These are phyloP conservation scores for Catostylus mosaicus DNA, from an alignment of 30 jellyfish, hydroid and myxozoan genomes.

Conservation along the genomic window DNA sequence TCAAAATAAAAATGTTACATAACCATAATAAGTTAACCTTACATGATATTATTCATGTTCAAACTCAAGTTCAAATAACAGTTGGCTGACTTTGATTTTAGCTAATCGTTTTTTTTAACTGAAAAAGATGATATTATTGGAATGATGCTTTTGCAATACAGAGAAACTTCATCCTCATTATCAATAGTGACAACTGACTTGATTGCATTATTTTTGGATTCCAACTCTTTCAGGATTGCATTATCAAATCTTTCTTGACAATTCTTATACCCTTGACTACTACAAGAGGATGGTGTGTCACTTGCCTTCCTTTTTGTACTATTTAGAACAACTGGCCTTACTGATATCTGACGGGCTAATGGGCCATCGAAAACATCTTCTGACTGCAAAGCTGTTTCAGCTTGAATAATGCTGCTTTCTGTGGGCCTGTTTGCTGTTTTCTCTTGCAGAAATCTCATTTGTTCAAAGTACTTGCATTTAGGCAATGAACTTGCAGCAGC, in stretches of 20 bases:
- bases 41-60: too few relatives aligned
- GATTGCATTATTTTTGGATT: too few relatives aligned
- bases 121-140: too few relatives aligned
- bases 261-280: too few relatives aligned
- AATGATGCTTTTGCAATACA: too few relatives aligned
- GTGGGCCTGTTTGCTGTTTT: slow-evolving; percentile 50
- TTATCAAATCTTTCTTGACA: too few relatives aligned
- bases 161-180: too few relatives aligned
- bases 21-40: too few relatives aligned
- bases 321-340: slow-evolving; percentile 51
- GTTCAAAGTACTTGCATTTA: slow-evolving; percentile 73
- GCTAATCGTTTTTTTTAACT: slow-evolving; percentile 17
- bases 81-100: slow-evolving; percentile 22
- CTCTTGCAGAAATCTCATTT: slow-evolving; percentile 67
- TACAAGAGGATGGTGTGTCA: slow-evolving; percentile 36
- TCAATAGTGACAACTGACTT: too few relatives aligned
- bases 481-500: slow-evolving; percentile 83
- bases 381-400: slow-evolving; percentile 44
- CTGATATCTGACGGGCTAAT: slow-evolving; percentile 47
- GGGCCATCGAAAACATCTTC: slow-evolving; percentile 48
- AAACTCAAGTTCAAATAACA: too few relatives aligned
- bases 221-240: too few relatives aligned
- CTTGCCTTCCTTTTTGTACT: slow-evolving; percentile 38
- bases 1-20: too few relatives aligned
- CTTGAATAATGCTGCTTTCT: slow-evolving; percentile 33